Evolutionary conservation across 1,140 invertebrate species (phyloP), one percentile per base, ranked within the genome.

Genomic region (Kradibia gibbosae): DNA sequence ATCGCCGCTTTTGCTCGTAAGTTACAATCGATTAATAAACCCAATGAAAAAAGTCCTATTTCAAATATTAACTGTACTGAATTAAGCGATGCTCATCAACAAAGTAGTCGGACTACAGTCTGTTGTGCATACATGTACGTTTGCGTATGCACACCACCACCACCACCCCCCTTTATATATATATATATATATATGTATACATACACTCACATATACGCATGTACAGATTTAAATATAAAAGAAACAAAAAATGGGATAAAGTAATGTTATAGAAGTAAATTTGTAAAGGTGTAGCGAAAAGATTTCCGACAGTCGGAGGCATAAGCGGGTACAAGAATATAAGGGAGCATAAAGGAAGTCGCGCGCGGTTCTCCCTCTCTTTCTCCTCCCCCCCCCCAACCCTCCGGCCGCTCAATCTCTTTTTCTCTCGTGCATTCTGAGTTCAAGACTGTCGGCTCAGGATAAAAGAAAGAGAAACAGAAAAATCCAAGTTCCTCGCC

Each of bases 341-440:
- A 22, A 39, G n/a, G 48, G 28, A 36, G 36, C 73, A 50, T 65
- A 65, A 77, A 77, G 74, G 74, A 77, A 77, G 74, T 55, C 34
- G 28, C 74, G 31, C 25, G 31, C 22, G 8, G 34, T 39, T 22
- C 11, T 8, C 0, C 34, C 20, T 5, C 11, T 17, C 20, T 25
- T 10, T 67, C 34, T n/a, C 22, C 48, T 20, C 57, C 25, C 34
- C 71, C 65, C 36, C 75, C 42, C n/a, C 10, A 4, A 45, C 22
- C 8, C n/a, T 25, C 28, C 34, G 2, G 3, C 25, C 31, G 5
- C 31, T 34, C 8, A 10, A 4, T 62, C 10, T 39, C 62, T 22
- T 22, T 67, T 31, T 39, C 20, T 31, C 62, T 11, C 34, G 34
- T 67, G 17, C 62, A 67, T 67, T 67, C 62, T 36, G 34, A 67